Percentiles rank a stretch among this genome's conserved stretches.
Evolutionary conservation across 2,888 invertebrate species (phyloP).

Genomic region (Hemicrepidius hirtus): DNA sequence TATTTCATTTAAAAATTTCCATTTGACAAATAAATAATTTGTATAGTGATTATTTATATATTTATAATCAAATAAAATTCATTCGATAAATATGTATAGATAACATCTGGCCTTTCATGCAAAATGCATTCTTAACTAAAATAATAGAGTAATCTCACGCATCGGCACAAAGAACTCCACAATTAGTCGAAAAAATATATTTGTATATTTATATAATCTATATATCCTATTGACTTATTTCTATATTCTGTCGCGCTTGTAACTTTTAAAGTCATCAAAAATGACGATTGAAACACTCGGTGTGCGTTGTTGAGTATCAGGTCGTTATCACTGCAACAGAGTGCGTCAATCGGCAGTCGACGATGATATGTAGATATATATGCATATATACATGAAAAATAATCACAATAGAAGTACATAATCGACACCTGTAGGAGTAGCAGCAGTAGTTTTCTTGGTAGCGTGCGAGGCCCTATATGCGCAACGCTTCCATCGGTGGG

Average conservation of each 20-base stretch:
- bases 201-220: slow-evolving; percentile 64
- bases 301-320: slow-evolving; percentile 67
- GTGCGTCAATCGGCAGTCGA: slow-evolving; percentile 59
- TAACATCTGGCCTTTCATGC: slow-evolving; percentile 67
- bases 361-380: slow-evolving; percentile 63
- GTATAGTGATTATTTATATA: slow-evolving; percentile 58
- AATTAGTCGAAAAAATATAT: slow-evolving; percentile 71
- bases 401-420: slow-evolving; percentile 65
- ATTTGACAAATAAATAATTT: slow-evolving; percentile 67
- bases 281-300: slow-evolving; percentile 56
- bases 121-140: slow-evolving; percentile 46
- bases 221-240: slow-evolving; percentile 60
- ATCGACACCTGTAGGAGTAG: slow-evolving; percentile 44
- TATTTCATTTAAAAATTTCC: slow-evolving; percentile 69
- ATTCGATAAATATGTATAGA: slow-evolving; percentile 68
- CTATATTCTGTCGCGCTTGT: slow-evolving; percentile 43
- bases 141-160: slow-evolving; percentile 55
- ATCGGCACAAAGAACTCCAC: slow-evolving; percentile 68
- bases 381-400: slow-evolving; percentile 58
- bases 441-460: slow-evolving; percentile 40
- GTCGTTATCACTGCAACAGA: slow-evolving; percentile 68
- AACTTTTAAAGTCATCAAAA: slow-evolving; percentile 50
- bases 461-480: slow-evolving; percentile 66
- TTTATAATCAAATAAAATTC: slow-evolving; percentile 63
- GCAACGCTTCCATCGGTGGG: slow-evolving; percentile 49